Base-by-base conservation (phyloP, 2,888 invertebrate species). In the Drosophila neotestacea region DNA sequence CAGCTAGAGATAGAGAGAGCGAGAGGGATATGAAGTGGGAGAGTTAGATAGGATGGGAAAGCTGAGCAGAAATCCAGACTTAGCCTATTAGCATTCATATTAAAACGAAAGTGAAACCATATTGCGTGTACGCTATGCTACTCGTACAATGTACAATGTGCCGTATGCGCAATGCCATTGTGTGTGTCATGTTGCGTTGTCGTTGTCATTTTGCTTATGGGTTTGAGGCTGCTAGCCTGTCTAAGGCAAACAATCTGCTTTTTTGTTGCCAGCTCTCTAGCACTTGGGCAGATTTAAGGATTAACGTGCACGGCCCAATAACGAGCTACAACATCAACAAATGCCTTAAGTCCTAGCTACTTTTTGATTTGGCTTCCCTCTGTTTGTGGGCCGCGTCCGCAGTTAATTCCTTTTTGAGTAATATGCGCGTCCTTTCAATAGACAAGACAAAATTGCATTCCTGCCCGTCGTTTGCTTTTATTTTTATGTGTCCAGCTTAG, bases 71-170 rank as follows among this genome's bases (percentile, higher is more conserved):
- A 86, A 87, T 89, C 85, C 88, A 80, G 85, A 82, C 89, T 86
- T 85, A 83, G 88, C 81, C 86, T 87, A 89, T 87, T 87, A 89
- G 90, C 89, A 88, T 88, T 89, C 88, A 87, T 89, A 87, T 87
- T 87, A 87, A 79, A 86, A 85, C 81, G 81, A 85, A 89, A 89
- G 88, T 85, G 89, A 85, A 87, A 87, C 85, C 83, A 86, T 89
- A 86, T 85, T 85, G 89, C 87, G 89, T 85, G 85, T 82, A 83
- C 86, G 79, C 75, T 50, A 64, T 74, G 55, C 54, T 44, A 59
- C 47, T 59, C 48, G 38, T 30, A 62, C 68, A 61, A 61, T 67
- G 52, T 60, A 75, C 55, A 60, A 11, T 60, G 47, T 68, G 72
- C 69, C 74, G 68, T 78, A 80, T 88, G 75, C 80, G 70, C 74